Base-by-base conservation (phyloP, 2,113 vertebrate genomes). In the Edolisoma coerulescens region DNA sequence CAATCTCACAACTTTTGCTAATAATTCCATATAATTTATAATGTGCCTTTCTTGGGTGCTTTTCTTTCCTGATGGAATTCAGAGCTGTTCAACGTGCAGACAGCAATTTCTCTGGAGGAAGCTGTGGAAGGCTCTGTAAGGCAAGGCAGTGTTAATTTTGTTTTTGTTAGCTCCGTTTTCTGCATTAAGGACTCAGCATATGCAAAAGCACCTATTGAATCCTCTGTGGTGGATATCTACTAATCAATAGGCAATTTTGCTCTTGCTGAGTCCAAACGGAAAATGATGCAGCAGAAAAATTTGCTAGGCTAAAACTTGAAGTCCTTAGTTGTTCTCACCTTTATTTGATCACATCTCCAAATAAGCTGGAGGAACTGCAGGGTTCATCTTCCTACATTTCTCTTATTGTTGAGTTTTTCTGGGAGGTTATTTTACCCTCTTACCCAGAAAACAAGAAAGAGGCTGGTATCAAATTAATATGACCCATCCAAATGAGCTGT, bases 211-310 rank as follows among this genome's bases (percentile, higher is more conserved):
- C 69, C 77, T 87, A 91, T 53, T 93, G 93, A 97, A 96, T 95
- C 52, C 61, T 84, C 28, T 90, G 1, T 64, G 77, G 63, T 83
- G 79, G 50, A 13, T 94, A 74, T 71, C 87, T 91, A 68, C 42
- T 68, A 95, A 96, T 97, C 94, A 84, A 96, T 97, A 95, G 65
- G 61, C 82, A 95, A 85, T 92, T 95, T 83, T 79, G 52, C 61
- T 93, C 78, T 93, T 93, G 73, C 93, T 96, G 89, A 96, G 87
- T 68, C 80, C 69, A 82, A 96, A 93, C n/a, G 23, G 54, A 92
- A 97, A 96, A 95, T 87, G 93, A 94, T 83, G 71, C 93, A 94
- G 92, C 84, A 96, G 61, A 93, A 97, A 97, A 91, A 84, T 75
- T 80, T 83, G 10, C 67, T 87, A 33, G 64, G 65, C 57, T 89